Percentiles rank a stretch among this genome's conserved stretches.
phyloP scores from a whole-genome alignment of 2,113 vertebrate species.

The Solenodon paradoxus region DNA sequence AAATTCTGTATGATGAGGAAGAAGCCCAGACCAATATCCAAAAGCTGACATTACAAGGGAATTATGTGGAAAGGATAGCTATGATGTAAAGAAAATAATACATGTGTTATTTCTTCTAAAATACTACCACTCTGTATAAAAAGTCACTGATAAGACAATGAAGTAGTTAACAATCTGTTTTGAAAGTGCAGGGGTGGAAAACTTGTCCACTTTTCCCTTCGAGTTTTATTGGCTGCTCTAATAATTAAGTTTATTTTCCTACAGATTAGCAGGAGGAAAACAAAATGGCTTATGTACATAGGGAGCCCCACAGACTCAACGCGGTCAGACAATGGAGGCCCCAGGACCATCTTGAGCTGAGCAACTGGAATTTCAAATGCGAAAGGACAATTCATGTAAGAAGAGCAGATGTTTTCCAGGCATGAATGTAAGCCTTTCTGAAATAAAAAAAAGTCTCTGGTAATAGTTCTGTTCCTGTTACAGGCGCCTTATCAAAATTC shows the following conservation, averaged over 20 bases:
- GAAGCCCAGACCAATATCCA: not conserved
- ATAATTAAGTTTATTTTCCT: not conserved
- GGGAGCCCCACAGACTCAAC: not conserved
- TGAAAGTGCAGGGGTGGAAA: not conserved
- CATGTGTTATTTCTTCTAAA: not conserved
- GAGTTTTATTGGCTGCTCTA: not conserved
- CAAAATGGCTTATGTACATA: not conserved
- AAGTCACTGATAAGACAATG: not conserved
- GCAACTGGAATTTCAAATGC: not conserved
- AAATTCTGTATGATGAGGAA: not conserved
- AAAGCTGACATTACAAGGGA: not conserved
- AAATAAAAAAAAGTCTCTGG: not conserved
- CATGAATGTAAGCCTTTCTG: not conserved
- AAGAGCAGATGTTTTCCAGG: not conserved
- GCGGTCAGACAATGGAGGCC: not conserved
- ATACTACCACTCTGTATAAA: not conserved
- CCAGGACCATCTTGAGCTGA: not conserved
- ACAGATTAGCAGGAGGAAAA: not conserved
- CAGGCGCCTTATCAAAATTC: not conserved
- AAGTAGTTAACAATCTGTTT: not conserved
- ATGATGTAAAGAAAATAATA: not conserved
- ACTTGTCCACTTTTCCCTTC: not conserved
- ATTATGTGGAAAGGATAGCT: not conserved
- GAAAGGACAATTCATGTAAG: not conserved
- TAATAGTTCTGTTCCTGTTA: not conserved